Conservation (phyloP, 2,888 invertebrate species). For the Eupelmus urozonus region DNA sequence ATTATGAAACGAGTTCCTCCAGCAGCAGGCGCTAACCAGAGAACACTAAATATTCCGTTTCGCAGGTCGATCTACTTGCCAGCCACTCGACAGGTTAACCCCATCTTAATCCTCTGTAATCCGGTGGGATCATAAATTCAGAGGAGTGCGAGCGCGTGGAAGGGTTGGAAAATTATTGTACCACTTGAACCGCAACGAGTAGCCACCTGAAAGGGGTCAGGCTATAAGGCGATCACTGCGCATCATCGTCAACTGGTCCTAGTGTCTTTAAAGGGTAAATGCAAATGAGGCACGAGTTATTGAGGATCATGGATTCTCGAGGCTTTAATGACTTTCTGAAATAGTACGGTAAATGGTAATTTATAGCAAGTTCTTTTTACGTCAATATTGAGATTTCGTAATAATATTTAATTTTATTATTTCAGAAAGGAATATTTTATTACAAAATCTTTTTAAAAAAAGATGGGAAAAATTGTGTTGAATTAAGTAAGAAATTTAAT, state of each 20-base stretch:
- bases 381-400: too few relatives aligned
- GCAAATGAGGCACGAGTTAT: too few relatives aligned
- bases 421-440: too few relatives aligned
- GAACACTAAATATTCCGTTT: conserved; percentile 7
- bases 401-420: too few relatives aligned
- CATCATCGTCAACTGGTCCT: not conserved
- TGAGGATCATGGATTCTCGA: too few relatives aligned
- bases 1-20: conserved; percentile 13
- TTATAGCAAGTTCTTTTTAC: too few relatives aligned
- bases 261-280: not conserved
- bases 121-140: conserved; percentile 12
- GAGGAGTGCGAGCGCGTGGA: not conserved
- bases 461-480: not conserved
- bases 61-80: conserved; percentile 24
- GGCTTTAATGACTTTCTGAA: too few relatives aligned
- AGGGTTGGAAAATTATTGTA: conserved; percentile 7
- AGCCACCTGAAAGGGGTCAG: conserved; percentile 7
- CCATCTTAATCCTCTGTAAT: conserved; percentile 38
- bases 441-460: too few relatives aligned
- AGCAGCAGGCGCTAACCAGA: not conserved
- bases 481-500: not conserved
- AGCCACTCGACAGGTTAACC: conserved; percentile 18
- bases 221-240: not conserved
- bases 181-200: not conserved
- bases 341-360: too few relatives aligned